Evolutionary conservation across 2,888 invertebrate species (phyloP), one percentile per base, ranked within the genome.

Genomic region (Synergus itoensis): DNA sequence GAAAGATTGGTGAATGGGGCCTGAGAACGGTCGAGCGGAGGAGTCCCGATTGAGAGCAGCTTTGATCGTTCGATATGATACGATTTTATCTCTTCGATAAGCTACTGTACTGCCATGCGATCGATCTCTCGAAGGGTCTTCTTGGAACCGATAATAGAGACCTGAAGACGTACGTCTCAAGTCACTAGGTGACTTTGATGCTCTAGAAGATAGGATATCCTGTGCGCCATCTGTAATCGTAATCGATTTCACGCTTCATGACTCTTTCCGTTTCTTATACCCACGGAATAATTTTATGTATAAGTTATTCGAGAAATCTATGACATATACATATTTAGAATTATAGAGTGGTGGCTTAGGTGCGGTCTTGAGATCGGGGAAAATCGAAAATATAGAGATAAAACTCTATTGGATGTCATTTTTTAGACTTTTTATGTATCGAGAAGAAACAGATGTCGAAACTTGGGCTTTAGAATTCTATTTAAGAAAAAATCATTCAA

Each of bases 91-190:
- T 43, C 60, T 79, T 48, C 36, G 67, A 67, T 79, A 81, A 53
- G 84, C 84, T 84, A 82, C 84, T 78, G 84, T 82, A 80, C 81
- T 82, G 82, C 82, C 76, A 82, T 78, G 57, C 65, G 73, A 73
- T 77, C 76, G 76, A 64, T 45, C 79, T 78, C 76, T 65, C 60
- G 43, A 77, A 60, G 76, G 78, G 79, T 75, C 63, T 43, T 67
- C 53, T 76, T 76, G 43, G 63, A 62, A 75, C 76, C 82, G 79
- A 82, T 82, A 84, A 81, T 79, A 80, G 78, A 80, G 81, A 81
- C 79, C 82, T 79, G 80, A 77, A 79, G 41, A 79, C 80, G 78
- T 78, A 76, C 45, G 79, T 75, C 77, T 76, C 78, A 21, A 43
- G 67, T 18, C 18, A 63, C 73, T 57, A 75, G 76, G 69, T 77